phyloP scores from a whole-genome alignment of 2,113 vertebrate species.

The Rhadina sibilatrix region DNA sequence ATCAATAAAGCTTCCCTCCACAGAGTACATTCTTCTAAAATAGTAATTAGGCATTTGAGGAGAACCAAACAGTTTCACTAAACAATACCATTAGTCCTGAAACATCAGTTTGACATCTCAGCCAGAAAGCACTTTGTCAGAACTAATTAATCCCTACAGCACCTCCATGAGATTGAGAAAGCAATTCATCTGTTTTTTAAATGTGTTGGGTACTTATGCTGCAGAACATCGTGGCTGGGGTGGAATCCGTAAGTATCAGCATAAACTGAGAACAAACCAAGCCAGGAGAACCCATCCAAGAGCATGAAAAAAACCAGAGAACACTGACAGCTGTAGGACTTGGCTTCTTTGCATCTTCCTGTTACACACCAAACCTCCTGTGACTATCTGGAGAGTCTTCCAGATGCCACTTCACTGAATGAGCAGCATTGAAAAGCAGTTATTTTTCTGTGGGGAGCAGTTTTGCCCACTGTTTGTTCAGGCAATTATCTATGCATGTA shows the following conservation, averaged over 20 bases:
- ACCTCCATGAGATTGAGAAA: not conserved
- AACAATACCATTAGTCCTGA: constrained; percentile 61
- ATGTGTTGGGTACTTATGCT: constrained; percentile 18
- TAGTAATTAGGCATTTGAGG: constrained; percentile 48
- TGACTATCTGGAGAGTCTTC: constrained; percentile 47
- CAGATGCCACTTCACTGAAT: constrained; percentile 61
- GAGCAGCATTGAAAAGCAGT: constrained; percentile 55
- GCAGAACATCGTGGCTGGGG: constrained; percentile 6
- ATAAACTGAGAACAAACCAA: constrained; percentile 36
- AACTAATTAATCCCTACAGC: constrained; percentile 60
- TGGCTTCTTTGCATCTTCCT: constrained; percentile 47
- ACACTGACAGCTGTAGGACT: constrained; percentile 46
- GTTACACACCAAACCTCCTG: constrained; percentile 38
- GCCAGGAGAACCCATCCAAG: constrained; percentile 48
- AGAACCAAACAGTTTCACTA: constrained; percentile 36
- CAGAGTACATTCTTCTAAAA: constrained; percentile 38
- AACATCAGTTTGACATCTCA: constrained; percentile 54
- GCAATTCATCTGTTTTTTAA: constrained; percentile 45
- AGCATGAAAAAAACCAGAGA: not conserved
- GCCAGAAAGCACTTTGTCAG: constrained; percentile 56
- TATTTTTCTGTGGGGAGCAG: constrained; percentile 40
- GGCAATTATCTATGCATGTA: constrained; percentile 44
- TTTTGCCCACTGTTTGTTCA: constrained; percentile 58
- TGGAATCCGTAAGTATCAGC: not conserved
- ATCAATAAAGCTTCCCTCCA: constrained; percentile 47